Percentiles rank a stretch among this genome's conserved stretches.
Evolutionary conservation across 35 echinoderm and acorn worm species (phyloP).

Genomic region (Eucidaris tribuloides): DNA sequence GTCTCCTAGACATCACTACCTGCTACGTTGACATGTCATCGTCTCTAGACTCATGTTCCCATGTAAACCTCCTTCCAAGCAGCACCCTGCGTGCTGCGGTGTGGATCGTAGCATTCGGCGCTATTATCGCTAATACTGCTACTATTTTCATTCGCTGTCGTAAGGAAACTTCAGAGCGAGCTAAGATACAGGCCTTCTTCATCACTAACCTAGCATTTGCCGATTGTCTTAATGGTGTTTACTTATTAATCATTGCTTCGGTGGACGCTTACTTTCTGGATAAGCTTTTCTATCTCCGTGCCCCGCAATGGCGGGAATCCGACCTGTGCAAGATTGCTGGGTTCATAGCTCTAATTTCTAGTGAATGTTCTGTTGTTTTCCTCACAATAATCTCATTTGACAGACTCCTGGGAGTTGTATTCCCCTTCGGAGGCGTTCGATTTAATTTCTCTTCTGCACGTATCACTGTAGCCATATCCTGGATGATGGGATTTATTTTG

Average conservation of each 20-base stretch:
- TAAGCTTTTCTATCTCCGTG: constrained; percentile 41
- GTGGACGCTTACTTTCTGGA: constrained; percentile 48
- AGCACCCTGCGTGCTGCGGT: not conserved
- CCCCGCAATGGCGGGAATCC: constrained; percentile 27
- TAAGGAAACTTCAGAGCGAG: not conserved
- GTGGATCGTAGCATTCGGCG: constrained; percentile 1
- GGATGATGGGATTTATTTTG: constrained; percentile 20
- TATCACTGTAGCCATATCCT: not conserved
- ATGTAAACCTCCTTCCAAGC: constrained; percentile 1
- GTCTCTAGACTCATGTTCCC: no score
- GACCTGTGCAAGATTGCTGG: constrained; percentile 40
- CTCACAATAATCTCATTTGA: constrained; percentile 60
- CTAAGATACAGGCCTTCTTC: not conserved
- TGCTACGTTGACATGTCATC: constrained; percentile 6
- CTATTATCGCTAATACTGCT: constrained; percentile 9
- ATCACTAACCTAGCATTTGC: constrained; percentile 74
- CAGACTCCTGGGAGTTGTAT: constrained; percentile 56
- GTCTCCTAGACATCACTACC: constrained; percentile 36
- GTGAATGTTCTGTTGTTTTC: constrained; percentile 60
- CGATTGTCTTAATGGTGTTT: constrained; percentile 69
- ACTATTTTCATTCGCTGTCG: not conserved
- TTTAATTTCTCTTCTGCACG: constrained; percentile 23
- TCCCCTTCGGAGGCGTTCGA: constrained; percentile 49
- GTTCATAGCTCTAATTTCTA: constrained; percentile 51
- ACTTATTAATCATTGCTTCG: constrained; percentile 60